phyloP scores from a whole-genome alignment of 2,888 invertebrate genomes.

The Erebia epiphron region DNA sequence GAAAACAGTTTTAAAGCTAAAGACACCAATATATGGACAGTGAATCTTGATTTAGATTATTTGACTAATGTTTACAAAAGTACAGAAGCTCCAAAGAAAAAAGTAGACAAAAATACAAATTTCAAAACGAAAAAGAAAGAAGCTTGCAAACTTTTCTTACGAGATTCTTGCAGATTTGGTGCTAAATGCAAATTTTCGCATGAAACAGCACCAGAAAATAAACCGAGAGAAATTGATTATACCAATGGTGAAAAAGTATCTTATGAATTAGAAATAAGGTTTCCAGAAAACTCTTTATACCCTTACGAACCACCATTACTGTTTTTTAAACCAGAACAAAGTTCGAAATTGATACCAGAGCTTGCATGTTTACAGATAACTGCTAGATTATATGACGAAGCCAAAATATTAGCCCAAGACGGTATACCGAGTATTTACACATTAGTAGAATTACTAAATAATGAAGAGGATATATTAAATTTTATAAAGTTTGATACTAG shows the following conservation, averaged over 20 bases:
- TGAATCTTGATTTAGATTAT: slow-evolving; percentile 87
- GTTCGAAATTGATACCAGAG: slow-evolving; percentile 83
- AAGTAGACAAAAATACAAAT: slow-evolving; percentile 67
- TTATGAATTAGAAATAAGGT: slow-evolving; percentile 89
- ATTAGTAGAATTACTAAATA: slow-evolving; percentile 87
- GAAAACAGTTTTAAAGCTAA: slow-evolving; percentile 87
- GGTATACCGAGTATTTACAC: slow-evolving; percentile 89
- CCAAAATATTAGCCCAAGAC: slow-evolving; percentile 84
- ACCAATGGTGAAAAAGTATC: slow-evolving; percentile 63
- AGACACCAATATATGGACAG: slow-evolving; percentile 88
- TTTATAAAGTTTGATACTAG: slow-evolving; percentile 82
- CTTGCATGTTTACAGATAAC: slow-evolving; percentile 86
- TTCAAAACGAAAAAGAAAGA: slow-evolving; percentile 79
- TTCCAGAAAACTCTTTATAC: slow-evolving; percentile 87
- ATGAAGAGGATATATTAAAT: slow-evolving; percentile 85
- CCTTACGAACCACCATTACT: slow-evolving; percentile 89
- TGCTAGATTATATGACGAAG: slow-evolving; percentile 86
- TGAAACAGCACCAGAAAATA: slow-evolving; percentile 71
- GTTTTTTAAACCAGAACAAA: slow-evolving; percentile 85
- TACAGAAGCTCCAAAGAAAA: slow-evolving; percentile 72
- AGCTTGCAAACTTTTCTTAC: slow-evolving; percentile 85
- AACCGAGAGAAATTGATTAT: slow-evolving; percentile 51
- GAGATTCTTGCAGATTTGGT: slow-evolving; percentile 88
- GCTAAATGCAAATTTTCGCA: slow-evolving; percentile 89
- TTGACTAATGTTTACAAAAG: slow-evolving; percentile 82